Conservation (phyloP, 2,113 vertebrate species). For the Spea multiplicata region DNA sequence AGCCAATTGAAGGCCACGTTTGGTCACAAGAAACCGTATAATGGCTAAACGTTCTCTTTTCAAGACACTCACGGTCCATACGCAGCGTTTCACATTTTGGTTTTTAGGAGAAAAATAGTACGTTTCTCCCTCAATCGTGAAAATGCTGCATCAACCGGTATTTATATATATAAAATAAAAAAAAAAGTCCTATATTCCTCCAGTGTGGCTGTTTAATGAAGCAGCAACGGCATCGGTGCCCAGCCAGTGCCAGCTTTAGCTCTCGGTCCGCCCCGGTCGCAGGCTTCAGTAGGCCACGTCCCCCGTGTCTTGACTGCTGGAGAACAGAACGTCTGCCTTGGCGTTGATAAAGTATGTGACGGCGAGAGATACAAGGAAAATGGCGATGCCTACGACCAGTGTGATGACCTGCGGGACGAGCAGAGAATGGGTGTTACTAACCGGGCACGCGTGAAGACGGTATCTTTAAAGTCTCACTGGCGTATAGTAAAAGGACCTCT, state of each 20-base stretch:
- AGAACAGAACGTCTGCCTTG: conserved; percentile 86
- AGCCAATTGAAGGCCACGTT: no score
- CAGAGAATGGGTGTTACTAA: background rate
- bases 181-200: background rate
- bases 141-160: background rate
- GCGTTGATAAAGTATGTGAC: conserved; percentile 84
- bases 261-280: conserved; percentile 7
- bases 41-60: no score
- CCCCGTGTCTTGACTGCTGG: conserved; percentile 68
- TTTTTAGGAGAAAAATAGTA: background rate
- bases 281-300: conserved; percentile 77
- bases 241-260: background rate
- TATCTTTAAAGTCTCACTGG: no score
- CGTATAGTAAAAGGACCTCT: no score
- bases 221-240: conserved; percentile 1
- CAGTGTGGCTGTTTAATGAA: conserved; percentile 26
- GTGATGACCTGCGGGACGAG: conserved; percentile 75
- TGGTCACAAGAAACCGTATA: no score
- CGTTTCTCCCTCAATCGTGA: background rate
- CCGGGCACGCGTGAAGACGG: no score
- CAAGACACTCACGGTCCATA: no score
- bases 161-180: background rate
- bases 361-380: conserved; percentile 76
- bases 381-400: conserved; percentile 72
- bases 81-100: background rate